Evolutionary conservation across 2,113 vertebrate genomes (phyloP).

Genomic region (Benitochromis conjunctus): DNA sequence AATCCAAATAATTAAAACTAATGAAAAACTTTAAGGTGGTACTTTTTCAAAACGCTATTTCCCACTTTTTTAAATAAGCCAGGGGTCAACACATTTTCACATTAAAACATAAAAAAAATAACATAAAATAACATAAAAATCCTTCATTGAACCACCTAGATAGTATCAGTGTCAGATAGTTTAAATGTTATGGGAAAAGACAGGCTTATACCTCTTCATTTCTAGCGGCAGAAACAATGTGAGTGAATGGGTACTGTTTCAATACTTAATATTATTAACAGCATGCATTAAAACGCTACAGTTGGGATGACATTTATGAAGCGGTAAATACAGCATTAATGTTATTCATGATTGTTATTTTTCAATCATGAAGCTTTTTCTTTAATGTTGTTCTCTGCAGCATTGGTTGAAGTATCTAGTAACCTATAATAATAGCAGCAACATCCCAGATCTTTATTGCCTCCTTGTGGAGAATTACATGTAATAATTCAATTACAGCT

Average conservation of each 20-base stretch:
- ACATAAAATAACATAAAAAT: too few species aligned
- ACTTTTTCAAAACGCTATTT: too few species aligned
- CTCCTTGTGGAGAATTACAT: neutral
- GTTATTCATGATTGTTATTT: neutral
- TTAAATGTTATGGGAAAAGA: neutral
- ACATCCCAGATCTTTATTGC: neutral
- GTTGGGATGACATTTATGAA: neutral
- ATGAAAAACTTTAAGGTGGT: too few species aligned
- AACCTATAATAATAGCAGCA: neutral
- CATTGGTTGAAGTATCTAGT: neutral
- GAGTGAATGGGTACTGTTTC: neutral
- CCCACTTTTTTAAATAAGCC: too few species aligned
- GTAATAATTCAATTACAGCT: neutral
- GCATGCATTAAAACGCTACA: neutral
- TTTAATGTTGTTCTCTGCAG: neutral
- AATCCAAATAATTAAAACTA: neutral
- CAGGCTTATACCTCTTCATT: neutral
- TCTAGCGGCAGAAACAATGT: neutral
- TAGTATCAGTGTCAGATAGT: neutral
- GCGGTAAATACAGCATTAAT: neutral
- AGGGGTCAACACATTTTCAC: too few species aligned
- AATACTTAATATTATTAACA: neutral
- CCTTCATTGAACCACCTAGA: neutral
- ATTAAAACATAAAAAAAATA: too few species aligned
- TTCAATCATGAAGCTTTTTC: neutral